Evolutionary conservation across 2,797 vertebrate species (phyloP).

Genomic region (Pachyuromys duprasi): DNA sequence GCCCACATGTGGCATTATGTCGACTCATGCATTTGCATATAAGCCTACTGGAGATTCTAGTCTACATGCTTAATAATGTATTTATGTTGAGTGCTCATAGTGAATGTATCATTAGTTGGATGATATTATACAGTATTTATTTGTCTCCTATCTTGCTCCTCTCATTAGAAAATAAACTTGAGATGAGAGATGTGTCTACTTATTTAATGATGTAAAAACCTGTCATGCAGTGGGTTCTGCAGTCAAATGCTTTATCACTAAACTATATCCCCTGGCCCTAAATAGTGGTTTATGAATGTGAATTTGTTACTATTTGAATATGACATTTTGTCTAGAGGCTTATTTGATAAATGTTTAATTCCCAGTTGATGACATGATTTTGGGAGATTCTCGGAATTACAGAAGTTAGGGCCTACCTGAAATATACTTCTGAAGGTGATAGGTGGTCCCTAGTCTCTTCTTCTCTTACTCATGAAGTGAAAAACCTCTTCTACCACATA

Average conservation of each 20-base stretch:
- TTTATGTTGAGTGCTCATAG: neutral
- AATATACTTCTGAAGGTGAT: neutral
- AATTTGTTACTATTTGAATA: neutral
- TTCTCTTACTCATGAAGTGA: neutral
- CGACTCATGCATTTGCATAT: neutral
- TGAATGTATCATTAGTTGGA: neutral
- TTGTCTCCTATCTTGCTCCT: neutral
- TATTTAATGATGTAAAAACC: neutral
- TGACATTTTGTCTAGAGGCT: neutral
- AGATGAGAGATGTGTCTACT: neutral
- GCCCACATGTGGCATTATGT: neutral
- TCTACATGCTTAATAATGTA: neutral
- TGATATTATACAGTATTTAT: neutral
- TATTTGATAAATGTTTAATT: neutral
- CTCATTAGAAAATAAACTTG: slow-evolving; percentile 20
- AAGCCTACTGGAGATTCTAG: neutral
- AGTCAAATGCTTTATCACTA: neutral
- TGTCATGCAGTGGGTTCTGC: neutral
- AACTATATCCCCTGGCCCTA: neutral
- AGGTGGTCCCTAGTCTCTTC: neutral
- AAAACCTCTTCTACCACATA: neutral
- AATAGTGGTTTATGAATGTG: neutral
- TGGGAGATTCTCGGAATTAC: neutral
- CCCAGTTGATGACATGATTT: neutral
- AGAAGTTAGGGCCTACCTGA: neutral